Percentiles rank a stretch among this genome's conserved stretches.
Conservation (phyloP, 2,888 invertebrate species). For the Gortyna flavago region DNA sequence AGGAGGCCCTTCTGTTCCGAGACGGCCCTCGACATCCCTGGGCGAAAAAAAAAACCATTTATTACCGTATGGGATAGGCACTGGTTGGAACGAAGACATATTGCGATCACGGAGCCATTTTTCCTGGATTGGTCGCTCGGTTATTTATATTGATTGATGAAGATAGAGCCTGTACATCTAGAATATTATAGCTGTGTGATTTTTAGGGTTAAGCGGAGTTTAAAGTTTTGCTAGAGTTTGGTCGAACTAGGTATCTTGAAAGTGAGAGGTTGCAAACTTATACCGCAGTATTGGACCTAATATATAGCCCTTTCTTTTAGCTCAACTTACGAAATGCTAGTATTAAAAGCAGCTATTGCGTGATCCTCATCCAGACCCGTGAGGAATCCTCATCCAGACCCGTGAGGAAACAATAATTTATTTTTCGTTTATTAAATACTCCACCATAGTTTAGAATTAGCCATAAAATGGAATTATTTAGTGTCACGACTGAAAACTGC, state of each 20-base stretch:
- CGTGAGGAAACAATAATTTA: not conserved
- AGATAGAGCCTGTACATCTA: slow-evolving; percentile 24
- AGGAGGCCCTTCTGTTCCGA: slow-evolving; percentile 64
- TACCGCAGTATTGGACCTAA: not conserved
- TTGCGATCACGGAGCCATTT: slow-evolving; percentile 58
- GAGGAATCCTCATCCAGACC: not conserved
- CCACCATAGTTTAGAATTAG: not conserved
- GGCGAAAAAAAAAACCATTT: slow-evolving; percentile 63
- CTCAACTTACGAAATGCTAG: slow-evolving; percentile 7
- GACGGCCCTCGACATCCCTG: slow-evolving; percentile 52
- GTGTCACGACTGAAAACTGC: slow-evolving; percentile 14
- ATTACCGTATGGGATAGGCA: slow-evolving; percentile 59
- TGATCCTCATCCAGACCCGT: not conserved
- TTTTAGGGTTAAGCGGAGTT: slow-evolving; percentile 31
- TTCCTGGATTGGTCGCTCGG: slow-evolving; percentile 54
- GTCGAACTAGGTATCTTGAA: not conserved
- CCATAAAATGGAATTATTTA: slow-evolving; percentile 11
- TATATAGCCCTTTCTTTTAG: slow-evolving; percentile 1
- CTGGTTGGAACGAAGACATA: slow-evolving; percentile 64
- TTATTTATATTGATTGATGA: slow-evolving; percentile 63
- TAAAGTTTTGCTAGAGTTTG: not conserved
- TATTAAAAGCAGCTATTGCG: not conserved
- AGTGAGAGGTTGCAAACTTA: not conserved
- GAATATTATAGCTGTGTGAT: not conserved
- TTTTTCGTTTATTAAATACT: not conserved